These are phyloP conservation scores for Microcebus tavaratra DNA, from an alignment of 2,113 vertebrate species.

Conservation along the genomic window DNA sequence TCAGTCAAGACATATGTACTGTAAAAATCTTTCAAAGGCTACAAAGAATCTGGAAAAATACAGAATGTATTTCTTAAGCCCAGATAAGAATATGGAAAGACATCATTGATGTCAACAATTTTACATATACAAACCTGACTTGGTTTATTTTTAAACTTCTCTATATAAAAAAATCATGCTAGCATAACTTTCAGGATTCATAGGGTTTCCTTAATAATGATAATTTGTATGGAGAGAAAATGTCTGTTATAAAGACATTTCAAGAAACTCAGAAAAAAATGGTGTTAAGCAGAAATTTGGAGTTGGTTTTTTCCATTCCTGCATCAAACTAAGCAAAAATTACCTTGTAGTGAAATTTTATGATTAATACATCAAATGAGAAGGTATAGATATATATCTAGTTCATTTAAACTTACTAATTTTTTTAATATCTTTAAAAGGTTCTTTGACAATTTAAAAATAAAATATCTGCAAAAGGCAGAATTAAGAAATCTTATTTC, in stretches of 20 bases:
- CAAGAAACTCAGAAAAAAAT: slow-evolving; percentile 60
- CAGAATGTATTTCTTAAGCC: slow-evolving; percentile 92
- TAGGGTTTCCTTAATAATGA: slow-evolving; percentile 83
- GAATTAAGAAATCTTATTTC: slow-evolving; percentile 61
- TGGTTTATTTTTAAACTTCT: slow-evolving; percentile 92
- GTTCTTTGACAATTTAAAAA: slow-evolving; percentile 45
- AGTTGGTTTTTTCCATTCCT: slow-evolving; percentile 32
- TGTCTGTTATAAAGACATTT: slow-evolving; percentile 49
- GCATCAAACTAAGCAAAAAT: slow-evolving; percentile 60
- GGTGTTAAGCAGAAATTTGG: slow-evolving; percentile 32
- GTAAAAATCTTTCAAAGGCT: slow-evolving; percentile 93
- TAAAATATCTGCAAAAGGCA: slow-evolving; percentile 70
- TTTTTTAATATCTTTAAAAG: slow-evolving; percentile 38
- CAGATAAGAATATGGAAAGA: slow-evolving; percentile 93
- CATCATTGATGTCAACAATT: slow-evolving; percentile 99
- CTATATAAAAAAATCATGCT: slow-evolving; percentile 90
- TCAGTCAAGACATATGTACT: slow-evolving; percentile 90
- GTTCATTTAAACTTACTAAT: slow-evolving; percentile 43
- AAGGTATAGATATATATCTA: slow-evolving; percentile 46
- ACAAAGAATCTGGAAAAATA: slow-evolving; percentile 96
- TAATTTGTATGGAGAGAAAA: slow-evolving; percentile 63
- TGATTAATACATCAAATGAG: slow-evolving; percentile 47
- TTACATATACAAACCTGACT: slow-evolving; percentile 94
- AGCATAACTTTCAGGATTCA: slow-evolving; percentile 88
- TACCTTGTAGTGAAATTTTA: slow-evolving; percentile 54